Conservation (phyloP, 2,113 vertebrate species). For the Pseudorasbora parva region DNA sequence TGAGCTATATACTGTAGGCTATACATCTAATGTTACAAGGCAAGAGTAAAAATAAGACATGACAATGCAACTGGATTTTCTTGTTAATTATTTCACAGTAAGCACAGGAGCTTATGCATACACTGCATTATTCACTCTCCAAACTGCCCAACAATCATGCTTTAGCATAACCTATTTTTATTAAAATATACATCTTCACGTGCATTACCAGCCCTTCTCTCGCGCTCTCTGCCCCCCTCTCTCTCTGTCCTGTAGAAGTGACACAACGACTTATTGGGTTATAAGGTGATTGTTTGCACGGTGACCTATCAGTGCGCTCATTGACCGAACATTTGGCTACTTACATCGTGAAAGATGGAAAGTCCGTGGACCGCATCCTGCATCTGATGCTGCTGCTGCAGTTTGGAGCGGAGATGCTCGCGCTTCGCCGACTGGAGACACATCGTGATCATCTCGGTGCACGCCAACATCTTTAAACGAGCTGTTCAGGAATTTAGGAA, state of each 20-base stretch:
- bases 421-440: conserved; percentile 81
- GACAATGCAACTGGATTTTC: not conserved
- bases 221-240: no score
- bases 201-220: not conserved
- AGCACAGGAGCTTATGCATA: not conserved
- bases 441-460: conserved; percentile 82
- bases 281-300: conserved; percentile 20
- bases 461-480: conserved; percentile 76
- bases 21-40: not conserved
- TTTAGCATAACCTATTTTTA: not conserved
- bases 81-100: not conserved
- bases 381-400: conserved; percentile 60
- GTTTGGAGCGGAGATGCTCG: conserved; percentile 74
- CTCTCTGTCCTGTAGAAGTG: not conserved
- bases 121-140: not conserved
- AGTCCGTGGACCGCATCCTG: conserved; percentile 72
- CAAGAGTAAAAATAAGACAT: not conserved
- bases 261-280: no score
- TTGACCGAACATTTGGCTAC: conserved; percentile 53
- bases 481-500: not conserved
- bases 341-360: conserved; percentile 80
- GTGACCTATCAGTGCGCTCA: not conserved
- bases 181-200: not conserved
- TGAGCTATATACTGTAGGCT: not conserved
- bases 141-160: not conserved